phyloP scores from a whole-genome alignment of 2,888 invertebrate species.

The Meta bourneti region DNA sequence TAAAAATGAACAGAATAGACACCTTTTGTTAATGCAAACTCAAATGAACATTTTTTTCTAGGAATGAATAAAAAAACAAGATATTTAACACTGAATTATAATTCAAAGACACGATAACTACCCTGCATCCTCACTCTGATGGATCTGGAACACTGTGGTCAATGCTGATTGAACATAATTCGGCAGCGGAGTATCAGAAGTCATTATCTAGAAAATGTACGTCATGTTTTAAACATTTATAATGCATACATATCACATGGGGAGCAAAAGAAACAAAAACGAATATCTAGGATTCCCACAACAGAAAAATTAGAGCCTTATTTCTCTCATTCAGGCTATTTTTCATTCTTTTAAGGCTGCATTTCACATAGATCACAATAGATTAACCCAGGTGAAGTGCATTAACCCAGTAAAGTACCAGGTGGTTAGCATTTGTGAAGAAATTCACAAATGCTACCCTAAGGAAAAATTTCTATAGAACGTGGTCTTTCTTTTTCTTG shows the following conservation, averaged over 20 bases:
- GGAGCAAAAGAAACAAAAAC: neutral
- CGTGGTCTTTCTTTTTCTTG: too few species aligned
- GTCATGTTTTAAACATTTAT: constrained; percentile 78
- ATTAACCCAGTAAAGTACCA: too few species aligned
- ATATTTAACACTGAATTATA: neutral
- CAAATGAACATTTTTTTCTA: neutral
- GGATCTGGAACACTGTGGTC: constrained; percentile 93
- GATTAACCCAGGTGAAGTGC: too few species aligned
- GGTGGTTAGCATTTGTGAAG: too few species aligned
- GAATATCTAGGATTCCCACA: too few species aligned
- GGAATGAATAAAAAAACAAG: neutral
- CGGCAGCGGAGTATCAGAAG: constrained; percentile 5
- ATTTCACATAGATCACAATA: too few species aligned
- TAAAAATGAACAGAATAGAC: too few species aligned
- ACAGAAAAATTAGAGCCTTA: too few species aligned
- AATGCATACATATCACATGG: neutral
- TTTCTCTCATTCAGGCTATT: too few species aligned
- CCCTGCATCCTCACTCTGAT: constrained; percentile 84
- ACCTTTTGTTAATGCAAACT: neutral
- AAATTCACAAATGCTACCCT: too few species aligned
- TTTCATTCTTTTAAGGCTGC: too few species aligned
- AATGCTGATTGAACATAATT: constrained; percentile 92
- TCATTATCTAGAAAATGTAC: constrained; percentile 27
- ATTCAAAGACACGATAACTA: neutral
- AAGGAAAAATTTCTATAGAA: too few species aligned